phyloP scores from a whole-genome alignment of 2,797 vertebrate genomes.

The Sus cebifrons region DNA sequence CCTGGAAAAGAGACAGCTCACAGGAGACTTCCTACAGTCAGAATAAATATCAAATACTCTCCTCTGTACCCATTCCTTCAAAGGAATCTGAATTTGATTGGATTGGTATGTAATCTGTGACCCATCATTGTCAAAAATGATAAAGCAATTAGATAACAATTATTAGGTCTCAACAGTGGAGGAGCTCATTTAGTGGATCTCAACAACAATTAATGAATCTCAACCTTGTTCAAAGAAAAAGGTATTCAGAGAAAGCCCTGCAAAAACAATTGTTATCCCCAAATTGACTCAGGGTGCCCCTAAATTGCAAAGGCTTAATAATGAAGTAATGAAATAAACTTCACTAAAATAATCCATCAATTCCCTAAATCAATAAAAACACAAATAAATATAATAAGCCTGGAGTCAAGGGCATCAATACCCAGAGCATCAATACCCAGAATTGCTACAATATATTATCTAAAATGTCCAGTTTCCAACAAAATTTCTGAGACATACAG shows the following conservation, averaged over 20 bases:
- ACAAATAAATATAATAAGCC: not conserved
- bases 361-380: not conserved
- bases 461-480: not conserved
- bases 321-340: not conserved
- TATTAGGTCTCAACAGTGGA: not conserved
- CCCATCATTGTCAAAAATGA: not conserved
- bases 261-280: not conserved
- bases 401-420: rapidly evolving
- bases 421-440: not conserved
- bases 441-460: not conserved
- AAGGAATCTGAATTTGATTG: not conserved
- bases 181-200: too few species aligned
- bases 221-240: not conserved
- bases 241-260: not conserved
- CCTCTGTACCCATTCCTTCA: not conserved
- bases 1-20: not conserved
- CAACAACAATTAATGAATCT: not conserved
- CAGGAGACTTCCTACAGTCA: not conserved
- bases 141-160: not conserved
- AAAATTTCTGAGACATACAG: not conserved
- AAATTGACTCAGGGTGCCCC: not conserved
- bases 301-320: not conserved
- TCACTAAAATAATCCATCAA: not conserved
- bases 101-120: not conserved
- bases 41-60: not conserved